Base-by-base conservation (phyloP, 2,888 invertebrate species). In the Drosophila mayaguana region DNA sequence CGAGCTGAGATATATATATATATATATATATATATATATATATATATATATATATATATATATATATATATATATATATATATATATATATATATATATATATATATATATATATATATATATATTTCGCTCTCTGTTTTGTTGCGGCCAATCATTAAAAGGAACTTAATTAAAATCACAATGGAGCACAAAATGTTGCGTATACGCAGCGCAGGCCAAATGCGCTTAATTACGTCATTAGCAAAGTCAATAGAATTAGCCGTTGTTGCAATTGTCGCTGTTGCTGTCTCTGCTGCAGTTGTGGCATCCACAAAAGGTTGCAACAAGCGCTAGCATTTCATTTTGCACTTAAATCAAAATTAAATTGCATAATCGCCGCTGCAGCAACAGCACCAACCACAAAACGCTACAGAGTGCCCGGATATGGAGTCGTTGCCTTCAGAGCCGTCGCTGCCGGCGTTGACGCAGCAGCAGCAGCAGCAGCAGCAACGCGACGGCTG, bases 191-290 rank as follows among this genome's bases (percentile, higher is more conserved):
- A 40, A 67, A 63, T 50, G 57, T 72, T 71, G 76, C 74, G 78
- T 78, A 75, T 80, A 80, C 76, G 84, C 61, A 57, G 50, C 53
- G 70, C 61, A 46, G 54, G 64, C 57, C 77, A 75, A 88, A 84
- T 89, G 82, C 85, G 70, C 87, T 87, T 90, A 91, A 90, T 90
- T 87, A 91, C 91, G 86, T 91, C 91, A 91, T 91, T 91, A 91
- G 91, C 86, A 91, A 81, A 91, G 91, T 90, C 90, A 91, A 90
- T 90, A 90, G 90, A 91, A 88, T 84, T 82, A 84, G 83, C 80
- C 55, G 75, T 54, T 69, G 67, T 45, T 63, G 71, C 36, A 32
- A 36, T 51, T 70, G 63, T n/a, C 25, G 38, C 28, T 42, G 57
- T 43, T 28, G 28, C 8, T 14, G 20, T 22, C 67, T 60, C 18